Evolutionary conservation across 2,797 vertebrate genomes (phyloP).

Genomic region (Hafferia zeledoni): DNA sequence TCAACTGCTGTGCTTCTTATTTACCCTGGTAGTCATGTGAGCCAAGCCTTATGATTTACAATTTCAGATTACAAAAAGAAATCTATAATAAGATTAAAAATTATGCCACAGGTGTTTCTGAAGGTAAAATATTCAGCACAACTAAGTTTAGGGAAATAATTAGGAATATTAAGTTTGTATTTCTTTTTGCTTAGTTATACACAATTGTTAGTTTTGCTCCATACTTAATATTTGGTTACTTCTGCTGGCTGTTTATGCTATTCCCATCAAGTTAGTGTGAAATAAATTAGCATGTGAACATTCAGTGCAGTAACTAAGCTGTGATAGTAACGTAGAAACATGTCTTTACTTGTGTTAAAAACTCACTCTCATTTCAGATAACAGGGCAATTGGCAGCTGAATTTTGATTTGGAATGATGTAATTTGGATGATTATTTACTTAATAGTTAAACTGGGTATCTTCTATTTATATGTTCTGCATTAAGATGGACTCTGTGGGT

Average conservation of each 20-base stretch:
- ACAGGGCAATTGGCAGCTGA: slow-evolving; percentile 22
- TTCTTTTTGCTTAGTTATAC: neutral
- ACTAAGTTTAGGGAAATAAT: neutral
- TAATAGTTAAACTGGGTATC: neutral
- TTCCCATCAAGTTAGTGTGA: neutral
- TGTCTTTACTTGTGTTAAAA: slow-evolving; percentile 50
- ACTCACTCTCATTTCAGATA: slow-evolving; percentile 26
- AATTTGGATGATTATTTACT: slow-evolving; percentile 5
- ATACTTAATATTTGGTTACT: neutral
- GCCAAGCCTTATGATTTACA: neutral
- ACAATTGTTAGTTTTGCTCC: neutral
- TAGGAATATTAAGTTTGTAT: neutral
- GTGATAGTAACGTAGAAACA: neutral
- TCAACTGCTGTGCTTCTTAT: neutral
- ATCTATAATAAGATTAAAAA: neutral
- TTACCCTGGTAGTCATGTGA: neutral
- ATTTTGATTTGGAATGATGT: slow-evolving; percentile 33
- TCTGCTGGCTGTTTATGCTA: neutral
- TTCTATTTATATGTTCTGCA: slow-evolving; percentile 25
- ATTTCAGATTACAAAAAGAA: neutral
- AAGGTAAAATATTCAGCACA: neutral
- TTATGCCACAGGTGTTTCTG: neutral
- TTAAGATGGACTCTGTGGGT: slow-evolving; percentile 38
- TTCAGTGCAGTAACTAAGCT: neutral
- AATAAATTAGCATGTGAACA: neutral